These are phyloP conservation scores for Sinocyclocheilus rhinocerous DNA, from an alignment of 2,113 vertebrate genomes.

Conservation along the genomic window DNA sequence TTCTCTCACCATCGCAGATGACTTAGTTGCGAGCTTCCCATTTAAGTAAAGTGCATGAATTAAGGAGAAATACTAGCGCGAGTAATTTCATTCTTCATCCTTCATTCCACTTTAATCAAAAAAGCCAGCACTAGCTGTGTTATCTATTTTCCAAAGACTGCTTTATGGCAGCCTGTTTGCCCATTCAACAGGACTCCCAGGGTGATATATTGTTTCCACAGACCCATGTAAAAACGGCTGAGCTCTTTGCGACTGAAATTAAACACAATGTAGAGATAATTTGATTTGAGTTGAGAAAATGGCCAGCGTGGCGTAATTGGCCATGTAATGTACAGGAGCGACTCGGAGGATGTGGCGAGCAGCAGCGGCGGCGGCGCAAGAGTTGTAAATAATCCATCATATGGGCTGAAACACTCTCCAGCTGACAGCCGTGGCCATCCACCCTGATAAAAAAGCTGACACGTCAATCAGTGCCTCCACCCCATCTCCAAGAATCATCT, in stretches of 20 bases:
- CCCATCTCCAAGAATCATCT: conserved; percentile 8
- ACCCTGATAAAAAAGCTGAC: conserved; percentile 38
- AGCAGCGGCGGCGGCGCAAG: neutral
- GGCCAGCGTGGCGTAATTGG: conserved; percentile 43
- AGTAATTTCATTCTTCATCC: conserved; percentile 53
- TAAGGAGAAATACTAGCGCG: conserved; percentile 47
- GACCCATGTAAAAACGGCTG: conserved; percentile 42
- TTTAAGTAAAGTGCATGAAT: conserved; percentile 57
- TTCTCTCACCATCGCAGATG: conserved; percentile 40
- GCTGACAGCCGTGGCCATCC: conserved; percentile 31
- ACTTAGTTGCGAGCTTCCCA: conserved; percentile 49
- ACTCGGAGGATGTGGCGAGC: conserved; percentile 33
- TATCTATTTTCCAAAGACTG: conserved; percentile 45
- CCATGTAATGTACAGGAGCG: conserved; percentile 52
- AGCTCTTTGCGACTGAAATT: conserved; percentile 39
- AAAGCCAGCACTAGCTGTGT: conserved; percentile 38
- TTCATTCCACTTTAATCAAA: conserved; percentile 47
- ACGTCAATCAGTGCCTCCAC: conserved; percentile 34
- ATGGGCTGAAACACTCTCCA: neutral
- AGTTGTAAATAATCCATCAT: conserved; percentile 53
- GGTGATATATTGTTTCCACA: conserved; percentile 33
- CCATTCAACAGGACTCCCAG: conserved; percentile 34
- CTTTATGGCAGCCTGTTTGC: conserved; percentile 42
- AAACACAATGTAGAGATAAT: conserved; percentile 47
- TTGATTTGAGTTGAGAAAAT: conserved; percentile 49